Evolutionary conservation across 2,113 vertebrate species (phyloP), one percentile per base, ranked within the genome.

Genomic region (Hippopotamus amphibius): DNA sequence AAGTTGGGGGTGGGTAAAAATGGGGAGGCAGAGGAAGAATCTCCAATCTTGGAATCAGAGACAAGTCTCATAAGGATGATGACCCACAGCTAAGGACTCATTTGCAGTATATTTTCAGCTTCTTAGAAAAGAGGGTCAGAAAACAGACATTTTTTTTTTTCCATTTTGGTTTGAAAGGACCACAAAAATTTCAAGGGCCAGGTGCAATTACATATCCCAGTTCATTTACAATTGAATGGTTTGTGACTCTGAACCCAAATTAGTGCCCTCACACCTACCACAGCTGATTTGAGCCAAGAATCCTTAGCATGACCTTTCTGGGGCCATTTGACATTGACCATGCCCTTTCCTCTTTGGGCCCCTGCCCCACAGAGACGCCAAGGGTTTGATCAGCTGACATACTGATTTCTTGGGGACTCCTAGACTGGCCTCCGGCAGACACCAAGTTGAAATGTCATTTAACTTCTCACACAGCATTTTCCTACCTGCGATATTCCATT

Each of bases 121-220:
- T 93, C 41, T 87, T 76, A 9, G 15, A 80, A 95, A 95, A 65
- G 53, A 17, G 28, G 76, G 63, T 30, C 37, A 86, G 61, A 93
- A 95, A 97, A 88, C 33, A 94, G 83, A 82, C 8, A 46, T 41
- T 92, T 82, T 26, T n/a, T 63, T 65, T 69, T 59, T 30, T 12
- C 19, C 28, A 80, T 95, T 93, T 96, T 89, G 57, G 57, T 97
- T 93, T n/a, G 43, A 96, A 95, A 96, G 9, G 37, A 6, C 85
- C 26, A 96, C 28, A 90, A 69, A 72, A 43, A 21, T 94, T 93
- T 77, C 86, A 93, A 93, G 59, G 46, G 21, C 63, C 46, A 90
- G 46, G 19, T 90, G 41, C 13, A 76, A 33, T 80, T 93, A 80
- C 3, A 76, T 66, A 86, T 74, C 50, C 14, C 7, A 85, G 22